Conservation (phyloP, 2,888 invertebrate genomes). For the Orthonychiurus folsomi region DNA sequence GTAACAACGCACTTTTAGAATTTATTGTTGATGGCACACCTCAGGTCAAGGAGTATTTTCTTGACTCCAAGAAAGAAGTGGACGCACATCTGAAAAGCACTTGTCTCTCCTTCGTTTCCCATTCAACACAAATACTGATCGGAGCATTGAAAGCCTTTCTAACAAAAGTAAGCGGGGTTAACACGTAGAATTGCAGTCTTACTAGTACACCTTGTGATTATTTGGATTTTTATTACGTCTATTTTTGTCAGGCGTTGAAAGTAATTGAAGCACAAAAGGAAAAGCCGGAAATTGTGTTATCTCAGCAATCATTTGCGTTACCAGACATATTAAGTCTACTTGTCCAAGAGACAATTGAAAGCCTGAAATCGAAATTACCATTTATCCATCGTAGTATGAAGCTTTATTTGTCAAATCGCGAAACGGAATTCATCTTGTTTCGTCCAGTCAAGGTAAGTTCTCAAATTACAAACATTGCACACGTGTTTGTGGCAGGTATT, state of each 20-base stretch:
- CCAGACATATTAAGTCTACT: conserved; percentile 37
- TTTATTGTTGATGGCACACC: conserved; percentile 89
- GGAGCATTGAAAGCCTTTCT: conserved; percentile 65
- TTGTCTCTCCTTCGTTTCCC: conserved; percentile 79
- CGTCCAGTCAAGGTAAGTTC: conserved; percentile 72
- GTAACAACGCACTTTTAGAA: conserved; percentile 85
- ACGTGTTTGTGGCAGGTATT: background rate
- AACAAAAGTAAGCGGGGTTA: conserved; percentile 57
- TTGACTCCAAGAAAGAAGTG: conserved; percentile 93
- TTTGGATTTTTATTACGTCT: background rate
- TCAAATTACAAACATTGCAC: conserved; percentile 8
- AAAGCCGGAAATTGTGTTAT: conserved; percentile 42
- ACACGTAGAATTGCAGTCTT: too few species aligned
- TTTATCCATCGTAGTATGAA: conserved; percentile 81
- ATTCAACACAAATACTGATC: conserved; percentile 64
- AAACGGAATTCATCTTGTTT: conserved; percentile 94
- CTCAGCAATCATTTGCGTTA: conserved; percentile 39
- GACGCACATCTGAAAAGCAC: conserved; percentile 81
- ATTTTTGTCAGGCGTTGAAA: conserved; percentile 41
- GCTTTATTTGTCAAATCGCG: conserved; percentile 87
- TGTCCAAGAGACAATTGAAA: conserved; percentile 38
- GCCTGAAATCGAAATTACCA: conserved; percentile 66
- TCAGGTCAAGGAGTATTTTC: conserved; percentile 77
- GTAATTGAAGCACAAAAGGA: conserved; percentile 68
- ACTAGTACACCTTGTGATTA: background rate